Percentiles rank a stretch among this genome's conserved stretches.
phyloP scores from a whole-genome alignment of 2,113 vertebrate genomes.

The Xenopus borealis region DNA sequence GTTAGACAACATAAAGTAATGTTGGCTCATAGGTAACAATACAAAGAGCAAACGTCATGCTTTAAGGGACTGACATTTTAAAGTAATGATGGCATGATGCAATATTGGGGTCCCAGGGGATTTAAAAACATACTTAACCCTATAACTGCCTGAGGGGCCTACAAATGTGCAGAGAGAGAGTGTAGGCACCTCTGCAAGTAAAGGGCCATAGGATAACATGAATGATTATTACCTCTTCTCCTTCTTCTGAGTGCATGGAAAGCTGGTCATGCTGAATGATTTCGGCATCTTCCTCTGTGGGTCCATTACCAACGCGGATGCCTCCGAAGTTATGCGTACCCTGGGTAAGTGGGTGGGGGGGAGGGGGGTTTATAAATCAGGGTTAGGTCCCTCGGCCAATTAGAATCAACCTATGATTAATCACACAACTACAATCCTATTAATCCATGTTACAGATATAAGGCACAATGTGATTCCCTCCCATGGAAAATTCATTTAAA shows the following conservation, averaged over 20 bases:
- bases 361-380: conserved; percentile 55
- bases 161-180: conserved; percentile 17
- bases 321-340: conserved; percentile 94
- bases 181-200: conserved; percentile 13
- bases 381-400: conserved; percentile 34
- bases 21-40: too few species aligned
- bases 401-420: neutral
- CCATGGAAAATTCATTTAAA: too few species aligned
- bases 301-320: conserved; percentile 93
- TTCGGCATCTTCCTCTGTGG: conserved; percentile 96
- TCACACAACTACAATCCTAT: neutral
- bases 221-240: conserved; percentile 81
- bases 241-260: conserved; percentile 87
- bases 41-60: too few species aligned
- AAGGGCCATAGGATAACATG: conserved; percentile 36
- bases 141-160: conserved; percentile 9
- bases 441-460: neutral
- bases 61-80: conserved; percentile 10
- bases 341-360: conserved; percentile 67
- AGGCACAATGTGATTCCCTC: neutral
- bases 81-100: conserved; percentile 4
- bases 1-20: too few species aligned
- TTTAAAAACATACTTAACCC: conserved; percentile 4
- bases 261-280: conserved; percentile 98
- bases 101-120: neutral